Percentiles rank a stretch among this genome's conserved stretches.
Evolutionary conservation across 2,113 vertebrate species (phyloP).

Genomic region (Ciconia stormi): DNA sequence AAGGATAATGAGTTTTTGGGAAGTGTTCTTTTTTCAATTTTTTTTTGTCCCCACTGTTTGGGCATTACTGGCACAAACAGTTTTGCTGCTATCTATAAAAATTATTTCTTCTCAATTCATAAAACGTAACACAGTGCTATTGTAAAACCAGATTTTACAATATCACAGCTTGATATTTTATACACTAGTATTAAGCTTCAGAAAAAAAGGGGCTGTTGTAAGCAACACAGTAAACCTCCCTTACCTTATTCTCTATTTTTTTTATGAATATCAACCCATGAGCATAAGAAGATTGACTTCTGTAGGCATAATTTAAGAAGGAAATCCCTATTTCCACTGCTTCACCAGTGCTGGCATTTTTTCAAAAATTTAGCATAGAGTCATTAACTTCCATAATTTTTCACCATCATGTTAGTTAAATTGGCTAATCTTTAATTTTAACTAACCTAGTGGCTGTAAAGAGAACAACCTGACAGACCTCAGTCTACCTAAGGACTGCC

Average conservation of each 20-base stretch:
- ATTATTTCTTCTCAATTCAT: background rate
- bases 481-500: background rate
- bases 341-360: background rate
- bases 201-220: background rate
- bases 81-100: background rate
- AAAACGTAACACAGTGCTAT: background rate
- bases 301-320: background rate
- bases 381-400: background rate
- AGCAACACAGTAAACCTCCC: background rate
- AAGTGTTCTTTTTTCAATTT: fast-evolving
- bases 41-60: background rate
- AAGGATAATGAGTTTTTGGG: background rate
- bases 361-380: background rate
- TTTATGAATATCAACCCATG: background rate
- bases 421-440: background rate
- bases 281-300: background rate
- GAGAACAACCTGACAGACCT: background rate
- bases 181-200: background rate
- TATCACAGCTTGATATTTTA: background rate
- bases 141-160: background rate
- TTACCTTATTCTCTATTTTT: background rate
- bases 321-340: background rate
- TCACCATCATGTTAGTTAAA: background rate
- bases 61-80: background rate
- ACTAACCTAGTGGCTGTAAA: background rate